phyloP scores from a whole-genome alignment of 1,140 invertebrate genomes.

The Drosophila carrolli region DNA sequence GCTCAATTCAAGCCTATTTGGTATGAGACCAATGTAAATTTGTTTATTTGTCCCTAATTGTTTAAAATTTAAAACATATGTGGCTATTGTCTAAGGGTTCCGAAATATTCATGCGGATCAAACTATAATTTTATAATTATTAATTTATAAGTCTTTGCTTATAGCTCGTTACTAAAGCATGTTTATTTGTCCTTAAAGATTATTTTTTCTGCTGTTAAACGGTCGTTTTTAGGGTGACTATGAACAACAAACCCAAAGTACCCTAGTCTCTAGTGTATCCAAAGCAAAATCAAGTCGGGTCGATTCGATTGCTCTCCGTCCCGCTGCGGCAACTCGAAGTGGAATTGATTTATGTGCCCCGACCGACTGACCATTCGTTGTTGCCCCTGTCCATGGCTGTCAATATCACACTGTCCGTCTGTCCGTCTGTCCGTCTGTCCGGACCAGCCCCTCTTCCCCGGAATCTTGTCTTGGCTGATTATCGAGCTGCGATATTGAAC shows the following conservation, averaged over 20 bases:
- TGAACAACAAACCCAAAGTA: not conserved
- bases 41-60: too few species aligned
- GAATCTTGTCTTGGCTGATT: conserved; percentile 49
- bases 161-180: too few species aligned
- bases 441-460: not conserved
- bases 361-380: conserved; percentile 42
- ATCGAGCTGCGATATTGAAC: conserved; percentile 71
- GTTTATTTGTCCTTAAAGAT: too few species aligned
- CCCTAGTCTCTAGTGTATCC: not conserved
- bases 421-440: not conserved
- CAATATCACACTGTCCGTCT: conserved; percentile 55
- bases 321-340: conserved; percentile 47
- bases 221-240: too few species aligned
- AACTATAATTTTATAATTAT: not conserved
- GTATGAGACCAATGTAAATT: too few species aligned
- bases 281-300: conserved; percentile 26
- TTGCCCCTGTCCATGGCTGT: conserved; percentile 61
- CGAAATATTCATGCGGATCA: too few species aligned
- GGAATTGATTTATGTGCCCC: conserved; percentile 76
- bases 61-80: too few species aligned
- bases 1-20: too few species aligned
- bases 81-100: too few species aligned
- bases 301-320: conserved; percentile 14
- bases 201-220: too few species aligned
- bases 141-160: not conserved